These are phyloP conservation scores for Phengaris alcon DNA, from an alignment of 2,888 invertebrate genomes.

Conservation along the genomic window DNA sequence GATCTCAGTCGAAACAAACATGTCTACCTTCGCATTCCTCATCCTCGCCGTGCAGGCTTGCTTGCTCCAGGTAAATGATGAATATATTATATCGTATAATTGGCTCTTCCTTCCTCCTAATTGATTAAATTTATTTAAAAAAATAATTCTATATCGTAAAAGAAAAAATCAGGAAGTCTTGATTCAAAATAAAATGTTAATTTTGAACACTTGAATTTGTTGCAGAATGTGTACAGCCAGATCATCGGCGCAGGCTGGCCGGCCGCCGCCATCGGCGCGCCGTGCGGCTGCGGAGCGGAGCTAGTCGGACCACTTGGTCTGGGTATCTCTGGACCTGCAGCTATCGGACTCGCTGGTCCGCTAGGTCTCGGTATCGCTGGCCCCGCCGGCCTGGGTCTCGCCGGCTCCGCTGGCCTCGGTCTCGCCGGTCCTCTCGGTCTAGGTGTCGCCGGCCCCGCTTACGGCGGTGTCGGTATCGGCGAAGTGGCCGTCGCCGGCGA, in stretches of 20 bases:
- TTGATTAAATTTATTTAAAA: no score
- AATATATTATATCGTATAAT: no score
- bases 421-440: conserved; percentile 14
- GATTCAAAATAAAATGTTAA: neutral
- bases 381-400: conserved; percentile 17
- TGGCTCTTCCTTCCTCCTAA: no score
- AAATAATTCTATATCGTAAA: neutral
- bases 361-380: conserved; percentile 30
- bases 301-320: conserved; percentile 34
- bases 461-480: conserved; percentile 19
- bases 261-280: conserved; percentile 31
- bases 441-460: conserved; percentile 9
- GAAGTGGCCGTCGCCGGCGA: conserved; percentile 39
- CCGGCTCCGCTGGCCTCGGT: neutral
- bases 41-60: conserved; percentile 49
- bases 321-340: conserved; percentile 31
- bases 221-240: conserved; percentile 32
- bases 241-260: conserved; percentile 30
- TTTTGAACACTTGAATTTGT: neutral
- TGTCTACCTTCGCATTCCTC: conserved; percentile 45
- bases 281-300: conserved; percentile 32
- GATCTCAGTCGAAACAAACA: conserved; percentile 33
- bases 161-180: neutral
- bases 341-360: conserved; percentile 34
- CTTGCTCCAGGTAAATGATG: conserved; percentile 45